phyloP scores from a whole-genome alignment of 1,140 invertebrate species.

The Panulirus ornatus region DNA sequence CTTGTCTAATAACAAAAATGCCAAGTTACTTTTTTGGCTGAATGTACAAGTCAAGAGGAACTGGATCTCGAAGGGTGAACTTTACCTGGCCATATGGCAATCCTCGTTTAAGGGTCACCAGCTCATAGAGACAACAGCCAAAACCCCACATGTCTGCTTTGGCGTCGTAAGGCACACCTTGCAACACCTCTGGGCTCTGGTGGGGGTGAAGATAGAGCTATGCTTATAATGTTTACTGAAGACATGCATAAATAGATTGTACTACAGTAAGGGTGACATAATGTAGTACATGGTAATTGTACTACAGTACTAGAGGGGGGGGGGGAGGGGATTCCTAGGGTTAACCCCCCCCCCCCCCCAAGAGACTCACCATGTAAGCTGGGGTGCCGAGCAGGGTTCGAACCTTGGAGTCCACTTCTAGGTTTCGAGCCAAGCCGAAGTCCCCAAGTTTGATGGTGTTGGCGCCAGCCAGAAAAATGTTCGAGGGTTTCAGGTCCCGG shows the following conservation, averaged over 20 bases:
- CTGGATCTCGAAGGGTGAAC: too few relatives aligned
- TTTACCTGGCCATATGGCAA: not conserved
- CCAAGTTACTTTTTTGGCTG: too few relatives aligned
- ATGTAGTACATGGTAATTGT: too few relatives aligned
- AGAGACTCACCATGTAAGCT: conserved; percentile 35
- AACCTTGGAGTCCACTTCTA: not conserved
- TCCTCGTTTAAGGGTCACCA: not conserved
- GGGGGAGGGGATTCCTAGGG: too few relatives aligned
- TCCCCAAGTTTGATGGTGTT: conserved; percentile 94
- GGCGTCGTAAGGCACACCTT: not conserved
- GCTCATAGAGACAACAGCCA: not conserved
- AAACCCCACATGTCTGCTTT: conserved; percentile 25
- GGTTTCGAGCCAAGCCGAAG: conserved; percentile 98
- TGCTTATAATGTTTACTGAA: too few relatives aligned
- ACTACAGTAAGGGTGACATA: too few relatives aligned
- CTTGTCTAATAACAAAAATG: too few relatives aligned
- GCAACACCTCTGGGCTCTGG: conserved; percentile 24
- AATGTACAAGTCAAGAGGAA: too few relatives aligned
- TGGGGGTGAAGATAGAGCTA: too few relatives aligned
- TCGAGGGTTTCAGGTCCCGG: conserved; percentile 99
- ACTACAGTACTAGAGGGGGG: too few relatives aligned
- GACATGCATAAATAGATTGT: too few relatives aligned
- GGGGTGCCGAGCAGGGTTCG: not conserved
- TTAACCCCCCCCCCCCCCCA: too few relatives aligned
- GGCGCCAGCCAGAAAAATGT: conserved; percentile 94